Evolutionary conservation across 2,797 vertebrate genomes (phyloP), one percentile per base, ranked within the genome.

Genomic region (Carapus acus): DNA sequence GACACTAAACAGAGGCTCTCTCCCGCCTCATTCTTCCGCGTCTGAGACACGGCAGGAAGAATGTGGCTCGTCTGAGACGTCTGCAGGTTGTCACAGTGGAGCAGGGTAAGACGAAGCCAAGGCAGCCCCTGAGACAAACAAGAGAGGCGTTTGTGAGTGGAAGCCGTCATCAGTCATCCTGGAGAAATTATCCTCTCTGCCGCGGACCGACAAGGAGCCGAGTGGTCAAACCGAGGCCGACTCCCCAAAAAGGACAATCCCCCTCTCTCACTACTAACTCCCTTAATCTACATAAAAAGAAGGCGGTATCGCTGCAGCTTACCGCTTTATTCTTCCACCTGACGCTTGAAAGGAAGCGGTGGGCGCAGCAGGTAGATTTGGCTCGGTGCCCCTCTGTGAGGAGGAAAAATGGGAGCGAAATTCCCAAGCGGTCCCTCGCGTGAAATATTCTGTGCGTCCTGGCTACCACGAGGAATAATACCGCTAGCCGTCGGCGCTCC

Each of bases 61-160:
- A 93, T 92, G 89, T 86, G 80, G 81, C 91, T 90, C 89, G 87
- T 94, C 90, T 90, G 87, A 92, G 86, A 88, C 93, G 91, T 96
- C 92, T 91, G 87, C 92, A 93, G 90, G 91, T 94, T 94, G 93
- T 94, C 93, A 96, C 88, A 66, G 61, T 58, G 37, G 29, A 54
- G 23, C 79, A n/a, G 83, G 89, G 86, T 80, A 80, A 87, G 84
- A 85, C 85, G 73, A 88, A 88, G 87, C 85, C 46, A 65, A 58
- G 84, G 84, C 88, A 88, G 86, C 83, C 87, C 85, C 83, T n/a
- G 80, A 62, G 88, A 90, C 91, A 93, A 94, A 91, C 90, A 91
- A 93, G 90, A 91, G 88, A 86, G 87, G 84, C 88, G 88, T 93
- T 88, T 93, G 90, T 90, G 76, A 85, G 77, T 85, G 86, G 85